A percentile compares a stretch with the other conserved stretches of the same genome.
phyloP scores from a whole-genome alignment of 2,797 vertebrate genomes.

The Pogoniulus pusillus region DNA sequence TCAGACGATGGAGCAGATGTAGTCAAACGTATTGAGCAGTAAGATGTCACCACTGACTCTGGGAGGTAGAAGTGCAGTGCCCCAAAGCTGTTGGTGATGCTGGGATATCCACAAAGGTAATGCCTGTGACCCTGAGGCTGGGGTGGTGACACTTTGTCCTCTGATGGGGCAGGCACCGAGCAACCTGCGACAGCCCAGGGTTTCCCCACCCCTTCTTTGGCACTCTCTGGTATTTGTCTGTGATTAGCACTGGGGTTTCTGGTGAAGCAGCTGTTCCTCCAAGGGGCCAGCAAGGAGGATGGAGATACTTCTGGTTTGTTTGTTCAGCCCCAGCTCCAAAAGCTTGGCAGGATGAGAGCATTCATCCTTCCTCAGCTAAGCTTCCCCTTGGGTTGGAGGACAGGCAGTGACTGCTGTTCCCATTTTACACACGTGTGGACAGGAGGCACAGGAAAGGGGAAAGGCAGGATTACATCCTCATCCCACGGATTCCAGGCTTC shows the following conservation, averaged over 20 bases:
- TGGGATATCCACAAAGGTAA: not conserved
- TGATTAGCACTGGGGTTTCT: not conserved
- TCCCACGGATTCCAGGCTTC: not conserved
- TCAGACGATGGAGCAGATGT: not conserved
- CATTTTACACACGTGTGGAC: not conserved
- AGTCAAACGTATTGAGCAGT: not conserved
- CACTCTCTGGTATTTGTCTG: not conserved
- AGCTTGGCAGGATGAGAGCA: not conserved
- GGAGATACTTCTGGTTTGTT: not conserved
- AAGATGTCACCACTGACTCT: accelerated
- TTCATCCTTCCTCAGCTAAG: not conserved
- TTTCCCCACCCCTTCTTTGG: not conserved
- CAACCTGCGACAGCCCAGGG: not conserved
- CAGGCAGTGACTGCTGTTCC: not conserved
- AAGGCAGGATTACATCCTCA: not conserved
- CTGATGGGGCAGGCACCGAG: not conserved
- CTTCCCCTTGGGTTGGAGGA: not conserved
- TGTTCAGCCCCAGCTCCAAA: not conserved
- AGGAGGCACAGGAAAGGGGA: not conserved
- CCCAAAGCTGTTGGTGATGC: not conserved
- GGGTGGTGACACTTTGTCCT: not conserved
- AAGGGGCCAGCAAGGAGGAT: not conserved
- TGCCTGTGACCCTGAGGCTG: not conserved
- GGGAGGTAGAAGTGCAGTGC: not conserved
- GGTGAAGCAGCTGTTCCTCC: not conserved